Conservation (phyloP, 2,797 vertebrate species). For the Alcedo quadribrachys region DNA sequence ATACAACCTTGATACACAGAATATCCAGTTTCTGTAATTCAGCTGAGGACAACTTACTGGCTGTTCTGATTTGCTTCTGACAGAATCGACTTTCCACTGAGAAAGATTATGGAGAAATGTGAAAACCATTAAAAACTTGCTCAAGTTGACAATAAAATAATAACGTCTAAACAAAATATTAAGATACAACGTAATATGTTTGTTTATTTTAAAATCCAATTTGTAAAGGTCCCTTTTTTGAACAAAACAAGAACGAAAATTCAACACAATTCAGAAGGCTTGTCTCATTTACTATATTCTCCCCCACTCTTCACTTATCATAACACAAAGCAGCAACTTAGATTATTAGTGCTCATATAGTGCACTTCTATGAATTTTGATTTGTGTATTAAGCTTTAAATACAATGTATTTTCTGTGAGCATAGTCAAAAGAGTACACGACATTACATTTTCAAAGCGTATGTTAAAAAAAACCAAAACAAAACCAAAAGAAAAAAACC, state of each 20-base stretch:
- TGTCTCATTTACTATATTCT: slow-evolving; percentile 59
- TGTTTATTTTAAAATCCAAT: slow-evolving; percentile 66
- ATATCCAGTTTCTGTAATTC: neutral
- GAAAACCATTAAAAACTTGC: neutral
- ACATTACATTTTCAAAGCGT: slow-evolving; percentile 70
- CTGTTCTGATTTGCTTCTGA: neutral
- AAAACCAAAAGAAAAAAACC: neutral
- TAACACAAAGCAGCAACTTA: slow-evolving; percentile 75
- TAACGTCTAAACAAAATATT: neutral
- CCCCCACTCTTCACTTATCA: slow-evolving; percentile 63
- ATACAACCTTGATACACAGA: neutral
- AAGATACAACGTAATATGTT: slow-evolving; percentile 23
- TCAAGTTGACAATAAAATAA: neutral
- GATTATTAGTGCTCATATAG: slow-evolving; percentile 67
- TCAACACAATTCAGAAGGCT: slow-evolving; percentile 61
- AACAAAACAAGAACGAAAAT: slow-evolving; percentile 70
- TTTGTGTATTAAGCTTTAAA: slow-evolving; percentile 74
- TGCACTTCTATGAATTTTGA: slow-evolving; percentile 67
- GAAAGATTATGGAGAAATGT: neutral
- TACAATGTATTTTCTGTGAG: slow-evolving; percentile 56
- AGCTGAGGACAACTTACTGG: neutral
- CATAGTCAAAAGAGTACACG: slow-evolving; percentile 67
- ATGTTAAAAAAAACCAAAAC: slow-evolving; percentile 24
- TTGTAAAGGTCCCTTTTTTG: slow-evolving; percentile 73
- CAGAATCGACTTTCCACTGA: neutral